Percentiles rank a stretch among this genome's conserved stretches.
phyloP scores from a whole-genome alignment of 2,797 vertebrate genomes.

The Chrysocyon brachyurus region DNA sequence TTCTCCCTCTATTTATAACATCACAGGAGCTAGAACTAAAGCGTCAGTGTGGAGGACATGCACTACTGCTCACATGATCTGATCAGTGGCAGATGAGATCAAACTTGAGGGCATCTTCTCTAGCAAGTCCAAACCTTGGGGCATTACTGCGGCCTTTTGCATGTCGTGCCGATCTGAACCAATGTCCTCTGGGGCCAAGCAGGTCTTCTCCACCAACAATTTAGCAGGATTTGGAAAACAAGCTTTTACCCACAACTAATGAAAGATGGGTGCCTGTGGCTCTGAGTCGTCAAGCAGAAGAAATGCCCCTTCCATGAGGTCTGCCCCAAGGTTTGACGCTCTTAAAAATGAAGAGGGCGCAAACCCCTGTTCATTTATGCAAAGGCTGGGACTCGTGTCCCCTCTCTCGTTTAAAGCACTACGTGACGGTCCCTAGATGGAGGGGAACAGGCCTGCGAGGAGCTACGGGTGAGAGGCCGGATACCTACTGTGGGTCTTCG shows the following conservation, averaged over 20 bases:
- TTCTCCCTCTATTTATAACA: slow-evolving; percentile 68
- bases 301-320: background rate
- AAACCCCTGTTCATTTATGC: slow-evolving; percentile 71
- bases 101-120: slow-evolving; percentile 35
- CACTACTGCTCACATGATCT: background rate
- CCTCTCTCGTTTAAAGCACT: slow-evolving; percentile 57
- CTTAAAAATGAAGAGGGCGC: slow-evolving; percentile 75
- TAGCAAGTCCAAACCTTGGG: slow-evolving; percentile 77
- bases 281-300: background rate
- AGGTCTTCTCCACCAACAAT: background rate
- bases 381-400: slow-evolving; percentile 58
- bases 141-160: background rate
- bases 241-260: background rate
- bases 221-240: slow-evolving; percentile 38
- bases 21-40: slow-evolving; percentile 20
- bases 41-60: slow-evolving; percentile 42
- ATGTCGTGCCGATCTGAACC: background rate
- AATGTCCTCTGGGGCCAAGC: slow-evolving; percentile 73
- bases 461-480: slow-evolving; percentile 75
- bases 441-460: slow-evolving; percentile 72
- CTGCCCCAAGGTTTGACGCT: slow-evolving; percentile 83
- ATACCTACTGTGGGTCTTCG: slow-evolving; percentile 90
- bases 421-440: slow-evolving; percentile 36
- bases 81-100: slow-evolving; percentile 73
- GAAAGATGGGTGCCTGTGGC: background rate